Evolutionary conservation across 1,140 invertebrate species (phyloP), one percentile per base, ranked within the genome.

Genomic region (Eufriesea mexicana): DNA sequence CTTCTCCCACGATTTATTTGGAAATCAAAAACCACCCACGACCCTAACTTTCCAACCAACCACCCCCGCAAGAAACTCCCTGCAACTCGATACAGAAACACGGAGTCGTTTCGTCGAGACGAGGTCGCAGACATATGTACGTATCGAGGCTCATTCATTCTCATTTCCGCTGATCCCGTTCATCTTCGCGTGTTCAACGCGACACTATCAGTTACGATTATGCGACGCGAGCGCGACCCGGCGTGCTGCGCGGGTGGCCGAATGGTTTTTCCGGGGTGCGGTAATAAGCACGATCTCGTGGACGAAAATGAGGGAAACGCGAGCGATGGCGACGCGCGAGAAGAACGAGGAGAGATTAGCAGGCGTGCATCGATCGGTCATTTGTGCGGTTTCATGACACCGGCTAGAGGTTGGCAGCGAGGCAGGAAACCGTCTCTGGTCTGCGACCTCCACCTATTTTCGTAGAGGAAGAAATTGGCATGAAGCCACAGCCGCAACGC

Each of bases 391-490:
- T 90, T 89, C 86, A 87, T 83, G 84, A 84, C 85, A 85, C 68
- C 55, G 62, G 35, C 72, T 16, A 61, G 75, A 70, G 57, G 72
- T 71, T 70, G 45, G 54, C 75, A 76, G 49, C 86, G 80, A 85
- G 83, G 83, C 74, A 82, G 79, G 79, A 61, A 62, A 86, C 66
- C 71, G 79, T 77, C 64, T 77, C 79, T 64, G 86, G 86, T 88
- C 85, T 87, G 84, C 92, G 89, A 90, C 91, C 91, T 93, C 91
- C 86, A 92, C 89, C 90, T 92, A 93, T 92, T 92, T 92, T 92
- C 90, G 90, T 89, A 84, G 82, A 80, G 86, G 87, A 88, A 92
- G 90, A 90, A 93, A 91, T 92, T 93, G 92, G 92, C 92, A 88
- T 73, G 61, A 59, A 71, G 92, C 92, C 91, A 92, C 78, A 74